These are phyloP conservation scores for Garra rufa DNA, from an alignment of 2,113 vertebrate genomes.

Conservation along the genomic window DNA sequence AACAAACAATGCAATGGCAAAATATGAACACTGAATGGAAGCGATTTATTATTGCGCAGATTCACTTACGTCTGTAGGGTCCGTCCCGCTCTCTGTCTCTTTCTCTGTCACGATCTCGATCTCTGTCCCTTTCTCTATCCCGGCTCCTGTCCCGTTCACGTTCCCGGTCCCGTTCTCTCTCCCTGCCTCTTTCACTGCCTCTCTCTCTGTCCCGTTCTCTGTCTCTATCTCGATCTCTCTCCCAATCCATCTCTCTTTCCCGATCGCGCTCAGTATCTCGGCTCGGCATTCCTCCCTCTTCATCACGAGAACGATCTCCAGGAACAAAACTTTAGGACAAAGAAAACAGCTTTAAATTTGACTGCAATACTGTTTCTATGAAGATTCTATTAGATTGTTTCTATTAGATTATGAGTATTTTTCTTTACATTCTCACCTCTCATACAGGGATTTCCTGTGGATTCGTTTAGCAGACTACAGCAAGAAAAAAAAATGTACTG, in stretches of 20 bases:
- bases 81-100: slow-evolving; percentile 64
- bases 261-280: too few species aligned
- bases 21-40: background rate
- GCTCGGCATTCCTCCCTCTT: too few species aligned
- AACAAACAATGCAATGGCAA: background rate
- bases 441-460: slow-evolving; percentile 87
- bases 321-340: slow-evolving; percentile 82
- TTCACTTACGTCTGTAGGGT: slow-evolving; percentile 83
- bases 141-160: too few species aligned
- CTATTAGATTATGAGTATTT: background rate
- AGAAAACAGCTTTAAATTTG: background rate
- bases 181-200: too few species aligned
- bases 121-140: slow-evolving; percentile 53
- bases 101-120: too few species aligned
- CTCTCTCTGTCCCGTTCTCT: too few species aligned
- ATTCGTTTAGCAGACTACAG: slow-evolving; percentile 82
- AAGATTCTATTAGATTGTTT: too few species aligned
- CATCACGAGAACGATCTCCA: slow-evolving; percentile 67
- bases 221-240: too few species aligned
- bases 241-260: too few species aligned
- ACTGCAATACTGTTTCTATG: background rate
- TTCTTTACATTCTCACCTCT: slow-evolving; percentile 77
- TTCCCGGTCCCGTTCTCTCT: too few species aligned
- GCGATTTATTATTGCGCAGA: too few species aligned
- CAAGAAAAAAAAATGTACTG: too few species aligned